phyloP scores from a whole-genome alignment of 2,113 vertebrate genomes.

The Phoxinus phoxinus region DNA sequence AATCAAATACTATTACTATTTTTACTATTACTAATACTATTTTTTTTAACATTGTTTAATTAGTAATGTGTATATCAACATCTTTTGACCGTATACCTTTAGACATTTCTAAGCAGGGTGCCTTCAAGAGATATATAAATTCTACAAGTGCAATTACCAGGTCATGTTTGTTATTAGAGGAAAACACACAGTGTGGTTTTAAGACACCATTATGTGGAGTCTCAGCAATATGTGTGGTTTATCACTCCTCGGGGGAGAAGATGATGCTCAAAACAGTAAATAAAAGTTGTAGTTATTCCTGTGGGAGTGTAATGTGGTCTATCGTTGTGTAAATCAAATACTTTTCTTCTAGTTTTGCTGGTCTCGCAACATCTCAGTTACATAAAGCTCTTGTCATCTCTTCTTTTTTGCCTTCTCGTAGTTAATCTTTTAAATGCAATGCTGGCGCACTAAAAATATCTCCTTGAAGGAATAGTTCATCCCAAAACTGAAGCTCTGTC shows the following conservation, averaged over 20 bases:
- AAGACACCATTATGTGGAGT: slow-evolving; percentile 30
- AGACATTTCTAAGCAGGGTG: background rate
- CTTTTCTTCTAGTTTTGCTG: background rate
- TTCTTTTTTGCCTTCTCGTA: slow-evolving; percentile 13
- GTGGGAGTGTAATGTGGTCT: background rate
- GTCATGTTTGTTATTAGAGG: slow-evolving; percentile 34
- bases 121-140: slow-evolving; percentile 2
- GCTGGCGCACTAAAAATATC: background rate
- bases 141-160: background rate
- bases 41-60: background rate
- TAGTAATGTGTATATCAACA: background rate
- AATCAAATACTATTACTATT: background rate
- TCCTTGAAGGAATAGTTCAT: slow-evolving; percentile 6
- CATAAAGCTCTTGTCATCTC: slow-evolving; percentile 5
- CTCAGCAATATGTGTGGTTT: slow-evolving; percentile 55
- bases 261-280: slow-evolving; percentile 69
- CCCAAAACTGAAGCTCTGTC: background rate
- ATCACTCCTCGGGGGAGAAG: slow-evolving; percentile 61
- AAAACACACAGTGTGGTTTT: slow-evolving; percentile 30
- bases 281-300: slow-evolving; percentile 51
- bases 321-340: background rate
- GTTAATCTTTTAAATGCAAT: slow-evolving; percentile 25
- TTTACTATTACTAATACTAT: no score
- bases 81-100: background rate
- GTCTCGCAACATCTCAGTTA: background rate